Evolutionary conservation across 2,888 invertebrate genomes (phyloP).

Genomic region (Scaptomyza polygonia): DNA sequence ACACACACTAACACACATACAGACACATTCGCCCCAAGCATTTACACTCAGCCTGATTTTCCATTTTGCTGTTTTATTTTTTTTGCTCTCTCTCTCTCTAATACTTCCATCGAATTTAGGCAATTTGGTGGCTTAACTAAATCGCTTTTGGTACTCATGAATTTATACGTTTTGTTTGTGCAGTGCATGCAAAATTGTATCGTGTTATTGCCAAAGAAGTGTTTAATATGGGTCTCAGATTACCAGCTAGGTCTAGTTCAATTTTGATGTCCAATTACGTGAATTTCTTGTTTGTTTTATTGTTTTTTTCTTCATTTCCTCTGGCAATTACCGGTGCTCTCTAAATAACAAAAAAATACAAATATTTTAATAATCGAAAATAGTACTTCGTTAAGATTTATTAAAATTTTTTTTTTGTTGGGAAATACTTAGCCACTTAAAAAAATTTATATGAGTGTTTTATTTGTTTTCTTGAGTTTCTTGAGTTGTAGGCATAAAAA

Average conservation of each 20-base stretch:
- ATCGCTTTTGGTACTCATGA: slow-evolving; percentile 73
- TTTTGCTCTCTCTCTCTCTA: slow-evolving; percentile 1
- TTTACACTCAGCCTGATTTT: slow-evolving; percentile 70
- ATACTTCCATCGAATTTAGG: slow-evolving; percentile 64
- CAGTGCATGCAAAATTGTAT: slow-evolving; percentile 71
- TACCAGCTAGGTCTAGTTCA: slow-evolving; percentile 15
- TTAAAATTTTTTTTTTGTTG: neutral
- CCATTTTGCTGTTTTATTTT: slow-evolving; percentile 48
- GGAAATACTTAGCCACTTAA: no score
- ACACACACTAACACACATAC: slow-evolving; percentile 11
- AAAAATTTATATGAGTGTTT: no score
- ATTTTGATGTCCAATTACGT: slow-evolving; percentile 40
- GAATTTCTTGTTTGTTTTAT: slow-evolving; percentile 47
- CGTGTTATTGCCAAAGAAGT: slow-evolving; percentile 19
- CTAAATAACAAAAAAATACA: no score
- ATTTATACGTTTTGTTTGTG: slow-evolving; percentile 79
- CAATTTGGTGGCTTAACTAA: slow-evolving; percentile 77
- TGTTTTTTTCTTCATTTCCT: slow-evolving; percentile 45
- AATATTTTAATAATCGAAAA: neutral
- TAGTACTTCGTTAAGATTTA: neutral
- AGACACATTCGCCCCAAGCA: slow-evolving; percentile 30
- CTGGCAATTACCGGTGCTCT: slow-evolving; percentile 31
- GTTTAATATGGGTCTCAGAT: slow-evolving; percentile 29
- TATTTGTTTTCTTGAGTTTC: no score
- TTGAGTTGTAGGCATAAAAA: no score